A percentile compares a stretch with the other conserved stretches of the same genome.
Conservation (phyloP, 2,797 vertebrate genomes). For the Syngnathus rostellatus region DNA sequence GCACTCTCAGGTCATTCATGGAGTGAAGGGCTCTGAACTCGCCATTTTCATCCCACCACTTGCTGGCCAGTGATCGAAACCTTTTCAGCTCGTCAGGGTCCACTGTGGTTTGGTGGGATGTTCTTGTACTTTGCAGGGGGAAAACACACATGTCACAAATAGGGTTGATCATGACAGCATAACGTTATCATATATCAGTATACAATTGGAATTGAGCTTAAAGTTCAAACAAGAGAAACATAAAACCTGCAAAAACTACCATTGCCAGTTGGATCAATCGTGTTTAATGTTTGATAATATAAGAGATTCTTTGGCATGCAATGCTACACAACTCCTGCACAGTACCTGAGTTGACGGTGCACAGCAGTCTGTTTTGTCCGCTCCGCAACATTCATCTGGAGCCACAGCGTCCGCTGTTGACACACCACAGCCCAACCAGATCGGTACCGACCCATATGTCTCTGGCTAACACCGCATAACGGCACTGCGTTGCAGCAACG, state of each 20-base stretch:
- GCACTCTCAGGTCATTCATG: slow-evolving; percentile 92
- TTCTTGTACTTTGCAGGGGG: neutral
- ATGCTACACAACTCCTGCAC: neutral
- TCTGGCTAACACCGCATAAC: neutral
- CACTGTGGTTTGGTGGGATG: slow-evolving; percentile 69
- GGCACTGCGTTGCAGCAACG: slow-evolving; percentile 3
- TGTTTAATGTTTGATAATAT: no score
- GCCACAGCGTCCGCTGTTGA: slow-evolving; percentile 32
- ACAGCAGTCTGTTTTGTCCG: neutral
- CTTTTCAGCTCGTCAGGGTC: slow-evolving; percentile 79
- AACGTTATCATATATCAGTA: no score
- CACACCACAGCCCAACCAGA: slow-evolving; percentile 42
- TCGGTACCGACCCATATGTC: slow-evolving; percentile 7
- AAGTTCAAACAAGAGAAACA: no score
- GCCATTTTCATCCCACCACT: slow-evolving; percentile 93
- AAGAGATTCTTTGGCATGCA: no score
- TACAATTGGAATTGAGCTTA: no score
- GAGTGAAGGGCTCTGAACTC: slow-evolving; percentile 83
- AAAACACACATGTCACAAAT: neutral
- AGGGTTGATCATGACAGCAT: neutral
- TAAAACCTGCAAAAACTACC: no score
- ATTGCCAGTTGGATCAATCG: no score
- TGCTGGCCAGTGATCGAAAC: slow-evolving; percentile 80
- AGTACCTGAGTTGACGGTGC: slow-evolving; percentile 28
- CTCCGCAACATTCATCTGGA: slow-evolving; percentile 18